Evolutionary conservation across 2,797 vertebrate species (phyloP).

Genomic region (Gastrophryne carolinensis): DNA sequence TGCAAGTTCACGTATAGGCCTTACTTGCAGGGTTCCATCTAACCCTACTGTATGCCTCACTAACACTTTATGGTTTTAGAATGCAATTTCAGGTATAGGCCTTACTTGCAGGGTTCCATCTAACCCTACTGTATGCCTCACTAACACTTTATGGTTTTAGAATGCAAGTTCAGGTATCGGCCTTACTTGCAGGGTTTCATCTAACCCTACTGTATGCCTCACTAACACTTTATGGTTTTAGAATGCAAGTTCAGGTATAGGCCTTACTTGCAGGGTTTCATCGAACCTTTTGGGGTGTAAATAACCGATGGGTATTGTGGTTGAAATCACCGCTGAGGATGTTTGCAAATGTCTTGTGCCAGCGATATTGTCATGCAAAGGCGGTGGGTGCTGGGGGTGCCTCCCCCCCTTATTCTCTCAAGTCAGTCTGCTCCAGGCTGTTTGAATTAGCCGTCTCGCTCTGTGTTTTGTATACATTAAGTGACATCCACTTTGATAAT

Average conservation of each 20-base stretch:
- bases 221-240: background rate
- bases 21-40: no score
- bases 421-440: background rate
- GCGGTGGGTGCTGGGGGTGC: background rate
- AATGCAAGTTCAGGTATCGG: no score
- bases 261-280: background rate
- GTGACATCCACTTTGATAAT: slow-evolving; percentile 23
- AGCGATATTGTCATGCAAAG: background rate
- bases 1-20: no score
- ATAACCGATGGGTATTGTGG: background rate
- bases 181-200: background rate
- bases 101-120: no score
- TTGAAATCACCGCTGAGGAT: background rate
- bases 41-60: no score
- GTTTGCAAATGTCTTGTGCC: background rate
- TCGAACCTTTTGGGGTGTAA: background rate
- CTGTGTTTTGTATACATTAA: background rate
- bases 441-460: background rate
- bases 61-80: no score
- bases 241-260: background rate
- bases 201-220: background rate
- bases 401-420: background rate
- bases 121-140: no score
- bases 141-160: no score
- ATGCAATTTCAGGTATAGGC: no score